A percentile compares a stretch with the other conserved stretches of the same genome.
phyloP scores from a whole-genome alignment of 1,140 invertebrate genomes.

The Penaeus japonicus region DNA sequence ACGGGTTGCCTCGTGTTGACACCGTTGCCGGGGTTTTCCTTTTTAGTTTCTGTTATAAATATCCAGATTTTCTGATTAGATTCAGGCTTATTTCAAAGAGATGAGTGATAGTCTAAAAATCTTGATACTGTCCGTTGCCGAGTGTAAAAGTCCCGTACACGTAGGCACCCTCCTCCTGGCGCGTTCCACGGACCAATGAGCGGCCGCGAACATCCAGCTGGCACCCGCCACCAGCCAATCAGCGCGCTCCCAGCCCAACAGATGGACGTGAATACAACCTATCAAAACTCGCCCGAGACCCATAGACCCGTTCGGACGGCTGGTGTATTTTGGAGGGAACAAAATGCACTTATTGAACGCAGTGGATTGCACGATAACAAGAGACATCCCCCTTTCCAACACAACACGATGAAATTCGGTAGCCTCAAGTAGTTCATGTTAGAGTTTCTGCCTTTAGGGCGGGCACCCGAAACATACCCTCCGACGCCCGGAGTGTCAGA shows the following conservation, averaged over 20 bases:
- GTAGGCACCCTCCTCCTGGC: conserved; percentile 47
- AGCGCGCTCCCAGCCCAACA: conserved; percentile 44
- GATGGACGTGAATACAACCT: conserved; percentile 51
- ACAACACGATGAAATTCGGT: no score
- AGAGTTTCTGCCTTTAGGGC: background rate
- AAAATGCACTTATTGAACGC: conserved; percentile 38
- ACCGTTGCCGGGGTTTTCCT: no score
- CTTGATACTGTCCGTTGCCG: no score
- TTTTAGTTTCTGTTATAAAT: no score
- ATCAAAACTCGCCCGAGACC: conserved; percentile 50
- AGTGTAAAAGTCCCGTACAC: background rate
- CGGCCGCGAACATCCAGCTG: conserved; percentile 39
- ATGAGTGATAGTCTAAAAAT: no score
- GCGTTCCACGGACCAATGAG: conserved; percentile 47
- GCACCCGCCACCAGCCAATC: conserved; percentile 44
- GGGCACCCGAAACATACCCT: no score
- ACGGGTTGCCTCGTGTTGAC: conserved; percentile 19
- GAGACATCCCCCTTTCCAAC: background rate
- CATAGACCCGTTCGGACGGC: conserved; percentile 35
- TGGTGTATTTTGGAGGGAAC: conserved; percentile 43
- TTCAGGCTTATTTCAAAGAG: no score
- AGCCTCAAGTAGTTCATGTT: background rate
- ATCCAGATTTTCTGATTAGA: no score
- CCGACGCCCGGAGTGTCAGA: background rate
- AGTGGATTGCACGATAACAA: conserved; percentile 52